A percentile compares a stretch with the other conserved stretches of the same genome.
These are phyloP conservation scores for Rotaria sp. DNA, from an alignment of 2,888 invertebrate species.

Conservation along the genomic window DNA sequence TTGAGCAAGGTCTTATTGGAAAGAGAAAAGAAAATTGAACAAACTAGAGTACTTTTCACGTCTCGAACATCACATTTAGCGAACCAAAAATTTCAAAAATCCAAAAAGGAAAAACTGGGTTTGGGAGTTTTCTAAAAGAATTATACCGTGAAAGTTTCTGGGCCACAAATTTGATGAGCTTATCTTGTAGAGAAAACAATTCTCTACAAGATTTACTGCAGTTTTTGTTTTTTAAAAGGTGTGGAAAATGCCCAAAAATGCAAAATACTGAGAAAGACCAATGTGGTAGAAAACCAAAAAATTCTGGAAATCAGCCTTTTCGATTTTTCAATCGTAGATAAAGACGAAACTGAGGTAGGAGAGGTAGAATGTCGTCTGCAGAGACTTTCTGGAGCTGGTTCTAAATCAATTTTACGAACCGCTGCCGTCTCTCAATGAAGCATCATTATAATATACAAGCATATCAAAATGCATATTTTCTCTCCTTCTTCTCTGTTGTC, in stretches of 20 bases:
- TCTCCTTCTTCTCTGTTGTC: no score
- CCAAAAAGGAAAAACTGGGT: background rate
- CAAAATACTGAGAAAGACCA: background rate
- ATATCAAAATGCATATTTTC: no score
- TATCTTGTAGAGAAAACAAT: background rate
- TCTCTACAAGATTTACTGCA: background rate
- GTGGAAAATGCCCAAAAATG: background rate
- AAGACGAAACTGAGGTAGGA: background rate
- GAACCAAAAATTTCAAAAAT: background rate
- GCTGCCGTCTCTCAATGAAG: no score
- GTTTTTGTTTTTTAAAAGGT: background rate
- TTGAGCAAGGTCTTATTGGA: background rate
- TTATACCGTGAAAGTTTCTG: background rate
- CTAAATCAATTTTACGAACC: background rate
- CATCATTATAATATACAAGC: no score
- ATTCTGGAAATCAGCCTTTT: background rate
- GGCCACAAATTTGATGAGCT: background rate
- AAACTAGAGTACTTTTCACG: background rate
- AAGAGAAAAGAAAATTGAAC: background rate
- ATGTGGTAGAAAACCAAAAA: background rate
- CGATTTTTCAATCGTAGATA: background rate
- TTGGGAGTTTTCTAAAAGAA: background rate
- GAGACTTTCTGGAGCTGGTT: background rate
- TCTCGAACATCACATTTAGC: background rate
- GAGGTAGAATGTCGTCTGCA: background rate